Evolutionary conservation across 2,888 invertebrate genomes (phyloP).

Genomic region (Lacanobia oleracea): DNA sequence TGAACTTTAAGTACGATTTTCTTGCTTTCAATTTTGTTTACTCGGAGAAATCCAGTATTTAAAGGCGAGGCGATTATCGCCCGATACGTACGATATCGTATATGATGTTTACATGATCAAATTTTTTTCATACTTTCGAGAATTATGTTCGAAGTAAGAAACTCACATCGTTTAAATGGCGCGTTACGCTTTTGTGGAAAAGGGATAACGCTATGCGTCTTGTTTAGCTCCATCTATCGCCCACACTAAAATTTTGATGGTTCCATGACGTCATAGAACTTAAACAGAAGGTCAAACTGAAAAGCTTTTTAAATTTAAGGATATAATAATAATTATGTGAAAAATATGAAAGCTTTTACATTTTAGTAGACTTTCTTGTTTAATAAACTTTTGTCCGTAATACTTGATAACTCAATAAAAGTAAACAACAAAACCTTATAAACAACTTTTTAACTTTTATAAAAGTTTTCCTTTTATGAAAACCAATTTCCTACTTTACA

Average conservation of each 20-base stretch:
- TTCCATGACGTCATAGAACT: background rate
- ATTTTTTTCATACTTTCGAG: too few species aligned
- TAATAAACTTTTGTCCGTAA: constrained; percentile 10
- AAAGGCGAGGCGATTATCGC: too few species aligned
- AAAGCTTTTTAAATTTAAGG: background rate
- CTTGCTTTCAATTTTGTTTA: too few species aligned
- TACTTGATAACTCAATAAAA: constrained; percentile 32
- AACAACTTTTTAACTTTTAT: constrained; percentile 15
- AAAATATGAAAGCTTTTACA: constrained; percentile 17
- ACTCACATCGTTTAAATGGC: too few species aligned
- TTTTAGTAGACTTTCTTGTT: background rate
- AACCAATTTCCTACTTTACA: constrained; percentile 40
- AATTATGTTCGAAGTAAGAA: too few species aligned
- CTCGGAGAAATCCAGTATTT: too few species aligned
- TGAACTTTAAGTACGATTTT: too few species aligned
- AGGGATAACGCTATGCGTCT: too few species aligned
- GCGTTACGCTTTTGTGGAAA: too few species aligned
- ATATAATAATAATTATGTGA: background rate
- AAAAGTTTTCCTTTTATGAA: constrained; percentile 29
- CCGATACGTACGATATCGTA: too few species aligned
- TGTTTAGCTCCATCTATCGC: too few species aligned
- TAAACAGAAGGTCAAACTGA: background rate
- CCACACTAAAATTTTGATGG: background rate
- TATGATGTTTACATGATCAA: too few species aligned
- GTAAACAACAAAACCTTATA: constrained; percentile 25